phyloP scores from a whole-genome alignment of 2,113 vertebrate species.

The Rhineura floridana region DNA sequence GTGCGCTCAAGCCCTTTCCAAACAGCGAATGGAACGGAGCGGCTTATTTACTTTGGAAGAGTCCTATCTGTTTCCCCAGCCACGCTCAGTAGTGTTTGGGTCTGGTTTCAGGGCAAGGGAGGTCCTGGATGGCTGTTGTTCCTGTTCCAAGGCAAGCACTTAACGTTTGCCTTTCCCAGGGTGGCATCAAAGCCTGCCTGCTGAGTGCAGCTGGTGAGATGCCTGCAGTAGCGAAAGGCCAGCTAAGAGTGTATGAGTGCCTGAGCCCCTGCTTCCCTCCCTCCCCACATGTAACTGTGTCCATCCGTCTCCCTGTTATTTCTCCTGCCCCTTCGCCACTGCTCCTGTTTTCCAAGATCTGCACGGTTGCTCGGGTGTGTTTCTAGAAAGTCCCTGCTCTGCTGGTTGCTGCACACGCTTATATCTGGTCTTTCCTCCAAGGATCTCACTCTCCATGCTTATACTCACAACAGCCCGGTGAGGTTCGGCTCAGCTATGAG shows the following conservation, averaged over 20 bases:
- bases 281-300: no score
- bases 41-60: conserved; percentile 55
- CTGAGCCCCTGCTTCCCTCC: no score
- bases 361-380: no score
- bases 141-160: background rate
- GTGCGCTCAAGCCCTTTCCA: conserved; percentile 46
- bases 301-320: no score
- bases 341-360: no score
- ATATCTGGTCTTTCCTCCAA: no score
- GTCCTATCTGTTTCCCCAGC: conserved; percentile 51
- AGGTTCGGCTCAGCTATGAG: background rate
- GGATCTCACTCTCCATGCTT: no score
- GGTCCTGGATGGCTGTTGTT: accelerated
- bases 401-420: no score
- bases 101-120: conserved; percentile 43
- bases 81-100: conserved; percentile 34
- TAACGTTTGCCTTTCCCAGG: background rate
- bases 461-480: background rate
- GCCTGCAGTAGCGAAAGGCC: no score
- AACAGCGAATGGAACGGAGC: conserved; percentile 30
- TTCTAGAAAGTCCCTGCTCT: no score
- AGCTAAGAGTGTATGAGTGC: no score
- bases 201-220: background rate
- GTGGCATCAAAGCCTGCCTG: background rate
- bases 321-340: no score